These are phyloP conservation scores for Drosophila seclusa DNA, from an alignment of 2,888 invertebrate species.

Conservation along the genomic window DNA sequence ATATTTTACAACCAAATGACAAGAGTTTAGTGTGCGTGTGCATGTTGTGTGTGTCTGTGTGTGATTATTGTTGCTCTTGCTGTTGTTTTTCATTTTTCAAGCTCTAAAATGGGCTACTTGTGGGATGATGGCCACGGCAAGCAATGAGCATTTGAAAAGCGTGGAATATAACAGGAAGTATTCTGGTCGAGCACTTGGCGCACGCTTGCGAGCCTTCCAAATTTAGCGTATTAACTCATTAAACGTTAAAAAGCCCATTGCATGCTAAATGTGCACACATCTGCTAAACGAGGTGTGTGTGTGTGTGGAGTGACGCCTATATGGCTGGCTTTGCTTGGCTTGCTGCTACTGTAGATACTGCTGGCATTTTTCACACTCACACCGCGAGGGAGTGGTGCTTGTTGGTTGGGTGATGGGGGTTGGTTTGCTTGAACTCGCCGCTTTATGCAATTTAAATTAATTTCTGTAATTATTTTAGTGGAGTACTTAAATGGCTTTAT, in stretches of 20 bases:
- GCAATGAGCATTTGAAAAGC: conserved; percentile 5
- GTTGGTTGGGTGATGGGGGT: not conserved
- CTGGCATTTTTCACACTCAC: conserved; percentile 42
- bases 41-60: conserved; percentile 20
- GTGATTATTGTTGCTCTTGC: conserved; percentile 16
- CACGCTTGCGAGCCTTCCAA: conserved; percentile 78
- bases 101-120: conserved; percentile 64
- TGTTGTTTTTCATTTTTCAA: conserved; percentile 51
- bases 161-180: conserved; percentile 32
- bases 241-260: conserved; percentile 77
- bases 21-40: conserved; percentile 60
- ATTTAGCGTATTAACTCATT: conserved; percentile 80
- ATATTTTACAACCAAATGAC: conserved; percentile 66
- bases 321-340: conserved; percentile 14
- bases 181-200: conserved; percentile 62
- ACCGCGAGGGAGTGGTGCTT: conserved; percentile 5
- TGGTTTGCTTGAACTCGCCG: conserved; percentile 25
- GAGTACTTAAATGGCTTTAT: conserved; percentile 62
- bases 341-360: conserved; percentile 1
- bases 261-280: conserved; percentile 78
- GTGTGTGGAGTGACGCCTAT: conserved; percentile 40
- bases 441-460: conserved; percentile 80
- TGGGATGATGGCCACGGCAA: conserved; percentile 35
- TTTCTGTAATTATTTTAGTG: conserved; percentile 77
- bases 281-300: conserved; percentile 15